Conservation (phyloP, 2,888 invertebrate species). For the Aphrophora alni region DNA sequence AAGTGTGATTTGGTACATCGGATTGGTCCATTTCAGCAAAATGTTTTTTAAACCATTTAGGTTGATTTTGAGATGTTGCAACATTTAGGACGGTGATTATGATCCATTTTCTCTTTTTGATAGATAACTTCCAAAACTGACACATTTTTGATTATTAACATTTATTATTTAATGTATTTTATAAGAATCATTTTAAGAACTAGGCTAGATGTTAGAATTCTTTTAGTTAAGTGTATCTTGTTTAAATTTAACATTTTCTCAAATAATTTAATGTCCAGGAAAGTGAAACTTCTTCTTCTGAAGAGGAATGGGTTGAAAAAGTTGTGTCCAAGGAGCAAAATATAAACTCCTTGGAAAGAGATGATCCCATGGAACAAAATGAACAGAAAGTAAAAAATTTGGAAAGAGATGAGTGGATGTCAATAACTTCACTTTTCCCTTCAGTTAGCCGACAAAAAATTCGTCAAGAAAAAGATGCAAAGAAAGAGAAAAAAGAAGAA, state of each 20-base stretch:
- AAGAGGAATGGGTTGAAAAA: not conserved
- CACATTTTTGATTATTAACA: too few relatives aligned
- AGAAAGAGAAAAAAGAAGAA: conserved; percentile 62
- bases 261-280: not conserved
- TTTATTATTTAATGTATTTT: not conserved
- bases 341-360: too few relatives aligned
- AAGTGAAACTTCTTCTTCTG: not conserved
- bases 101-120: too few relatives aligned
- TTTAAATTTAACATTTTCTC: not conserved
- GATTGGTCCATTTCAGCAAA: too few relatives aligned
- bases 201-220: not conserved
- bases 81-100: too few relatives aligned
- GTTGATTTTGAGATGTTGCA: too few relatives aligned
- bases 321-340: not conserved
- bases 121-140: too few relatives aligned
- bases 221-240: not conserved
- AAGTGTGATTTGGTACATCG: too few relatives aligned
- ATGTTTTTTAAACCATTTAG: too few relatives aligned
- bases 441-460: conserved; percentile 57
- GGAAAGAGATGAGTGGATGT: conserved; percentile 78
- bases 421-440: conserved; percentile 63
- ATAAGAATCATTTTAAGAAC: not conserved
- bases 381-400: not conserved
- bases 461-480: conserved; percentile 58
- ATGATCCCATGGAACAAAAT: not conserved